Conservation (phyloP, 2,888 invertebrate genomes). For the Drosophila monieri region DNA sequence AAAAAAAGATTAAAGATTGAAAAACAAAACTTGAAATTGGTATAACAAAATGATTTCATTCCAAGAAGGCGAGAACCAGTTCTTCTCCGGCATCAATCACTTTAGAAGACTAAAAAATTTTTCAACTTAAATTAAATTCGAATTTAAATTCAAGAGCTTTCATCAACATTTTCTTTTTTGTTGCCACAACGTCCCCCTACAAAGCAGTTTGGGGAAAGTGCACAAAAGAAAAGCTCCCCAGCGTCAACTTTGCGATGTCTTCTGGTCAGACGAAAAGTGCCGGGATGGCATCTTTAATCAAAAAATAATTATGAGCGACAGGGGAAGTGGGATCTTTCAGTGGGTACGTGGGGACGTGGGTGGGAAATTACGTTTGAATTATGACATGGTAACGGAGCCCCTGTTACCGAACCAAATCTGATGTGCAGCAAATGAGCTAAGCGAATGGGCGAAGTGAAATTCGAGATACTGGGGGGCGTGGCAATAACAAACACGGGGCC, state of each 20-base stretch:
- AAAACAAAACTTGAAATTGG: constrained; percentile 11
- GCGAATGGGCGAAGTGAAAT: constrained; percentile 67
- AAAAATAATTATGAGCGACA: constrained; percentile 79
- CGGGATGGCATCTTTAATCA: constrained; percentile 71
- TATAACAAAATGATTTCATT: neutral
- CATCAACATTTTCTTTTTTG: neutral
- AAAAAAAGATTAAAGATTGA: constrained; percentile 9
- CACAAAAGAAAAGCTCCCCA: constrained; percentile 24
- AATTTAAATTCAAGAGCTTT: constrained; percentile 21
- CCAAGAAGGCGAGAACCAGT: neutral
- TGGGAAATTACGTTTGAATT: constrained; percentile 78
- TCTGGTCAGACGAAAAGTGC: constrained; percentile 2
- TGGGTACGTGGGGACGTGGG: constrained; percentile 26
- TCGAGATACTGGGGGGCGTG: constrained; percentile 48
- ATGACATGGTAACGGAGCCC: constrained; percentile 47
- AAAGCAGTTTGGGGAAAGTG: constrained; percentile 13
- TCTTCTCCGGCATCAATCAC: constrained; percentile 16
- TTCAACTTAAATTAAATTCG: constrained; percentile 31
- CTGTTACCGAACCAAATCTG: constrained; percentile 37
- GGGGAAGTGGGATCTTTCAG: constrained; percentile 46
- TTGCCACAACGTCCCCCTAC: constrained; percentile 8
- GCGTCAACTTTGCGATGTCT: constrained; percentile 30
- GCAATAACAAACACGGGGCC: constrained; percentile 44
- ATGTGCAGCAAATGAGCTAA: constrained; percentile 74
- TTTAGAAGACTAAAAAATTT: constrained; percentile 18